Evolutionary conservation across 2,888 invertebrate genomes (phyloP).

Genomic region (Mythimna impura): DNA sequence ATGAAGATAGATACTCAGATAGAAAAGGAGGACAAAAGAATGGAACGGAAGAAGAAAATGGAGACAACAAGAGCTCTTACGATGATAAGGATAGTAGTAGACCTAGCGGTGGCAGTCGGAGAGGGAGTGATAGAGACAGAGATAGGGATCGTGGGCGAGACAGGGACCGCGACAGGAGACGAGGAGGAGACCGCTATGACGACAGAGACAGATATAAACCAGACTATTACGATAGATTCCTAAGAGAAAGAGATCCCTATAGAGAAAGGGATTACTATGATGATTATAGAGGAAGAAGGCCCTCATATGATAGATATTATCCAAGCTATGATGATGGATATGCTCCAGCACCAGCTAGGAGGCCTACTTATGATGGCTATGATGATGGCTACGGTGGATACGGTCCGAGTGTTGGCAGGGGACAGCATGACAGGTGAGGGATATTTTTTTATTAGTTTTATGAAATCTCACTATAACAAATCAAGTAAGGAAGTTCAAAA

Average conservation of each 20-base stretch:
- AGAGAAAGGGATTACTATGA: slow-evolving; percentile 82
- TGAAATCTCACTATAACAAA: not conserved
- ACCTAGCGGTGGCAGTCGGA: slow-evolving; percentile 73
- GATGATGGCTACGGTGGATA: slow-evolving; percentile 83
- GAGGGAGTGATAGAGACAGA: slow-evolving; percentile 76
- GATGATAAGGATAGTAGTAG: slow-evolving; percentile 76
- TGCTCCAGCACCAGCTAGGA: slow-evolving; percentile 56
- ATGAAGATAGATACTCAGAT: slow-evolving; percentile 77
- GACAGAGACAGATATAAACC: slow-evolving; percentile 85
- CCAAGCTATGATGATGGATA: slow-evolving; percentile 74
- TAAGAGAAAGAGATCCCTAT: slow-evolving; percentile 84
- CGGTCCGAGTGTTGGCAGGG: slow-evolving; percentile 78
- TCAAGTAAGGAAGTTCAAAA: not conserved
- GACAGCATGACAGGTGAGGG: slow-evolving; percentile 87
- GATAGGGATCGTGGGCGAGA: slow-evolving; percentile 75
- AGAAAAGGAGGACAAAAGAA: slow-evolving; percentile 76
- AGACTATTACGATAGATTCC: slow-evolving; percentile 84
- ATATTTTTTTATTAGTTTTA: not conserved
- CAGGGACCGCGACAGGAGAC: slow-evolving; percentile 68
- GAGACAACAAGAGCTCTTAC: slow-evolving; percentile 75
- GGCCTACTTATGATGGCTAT: slow-evolving; percentile 78
- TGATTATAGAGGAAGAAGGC: slow-evolving; percentile 80
- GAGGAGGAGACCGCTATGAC: slow-evolving; percentile 73
- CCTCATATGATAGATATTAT: slow-evolving; percentile 79
- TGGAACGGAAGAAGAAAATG: slow-evolving; percentile 79